Conservation (phyloP, 2,888 invertebrate genomes). For the Nephrotoma flavescens region DNA sequence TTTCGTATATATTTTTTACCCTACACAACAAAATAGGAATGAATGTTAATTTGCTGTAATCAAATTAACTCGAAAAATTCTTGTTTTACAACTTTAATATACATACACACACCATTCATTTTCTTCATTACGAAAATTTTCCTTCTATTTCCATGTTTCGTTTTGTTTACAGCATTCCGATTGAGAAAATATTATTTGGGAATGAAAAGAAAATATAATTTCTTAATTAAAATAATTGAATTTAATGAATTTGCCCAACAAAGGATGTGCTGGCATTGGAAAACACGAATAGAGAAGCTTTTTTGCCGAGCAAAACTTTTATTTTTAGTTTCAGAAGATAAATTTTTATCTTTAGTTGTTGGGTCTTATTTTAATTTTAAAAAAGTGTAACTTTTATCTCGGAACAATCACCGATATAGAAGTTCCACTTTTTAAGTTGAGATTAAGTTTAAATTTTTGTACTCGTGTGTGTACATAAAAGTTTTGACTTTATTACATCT, state of each 20-base stretch:
- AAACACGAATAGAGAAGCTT: neutral
- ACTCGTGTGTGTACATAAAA: neutral
- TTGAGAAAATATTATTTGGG: neutral
- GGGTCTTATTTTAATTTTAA: neutral
- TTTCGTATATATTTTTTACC: neutral
- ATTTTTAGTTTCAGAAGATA: neutral
- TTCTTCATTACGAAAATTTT: neutral
- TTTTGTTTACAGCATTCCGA: neutral
- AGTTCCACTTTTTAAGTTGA: neutral
- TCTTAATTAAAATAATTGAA: neutral
- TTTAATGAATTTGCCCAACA: neutral
- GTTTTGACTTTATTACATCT: neutral
- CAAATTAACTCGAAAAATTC: neutral
- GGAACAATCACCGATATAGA: neutral
- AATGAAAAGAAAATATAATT: neutral
- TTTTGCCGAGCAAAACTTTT: neutral
- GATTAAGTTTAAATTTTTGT: neutral
- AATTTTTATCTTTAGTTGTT: neutral
- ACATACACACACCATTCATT: neutral
- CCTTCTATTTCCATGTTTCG: neutral
- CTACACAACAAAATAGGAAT: neutral
- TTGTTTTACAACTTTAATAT: neutral
- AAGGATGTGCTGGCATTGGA: neutral
- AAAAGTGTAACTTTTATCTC: no score
- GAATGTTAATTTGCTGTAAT: neutral